A percentile compares a stretch with the other conserved stretches of the same genome.
These are phyloP conservation scores for Drosophila nigricruria DNA, from an alignment of 2,888 invertebrate species.

Conservation along the genomic window DNA sequence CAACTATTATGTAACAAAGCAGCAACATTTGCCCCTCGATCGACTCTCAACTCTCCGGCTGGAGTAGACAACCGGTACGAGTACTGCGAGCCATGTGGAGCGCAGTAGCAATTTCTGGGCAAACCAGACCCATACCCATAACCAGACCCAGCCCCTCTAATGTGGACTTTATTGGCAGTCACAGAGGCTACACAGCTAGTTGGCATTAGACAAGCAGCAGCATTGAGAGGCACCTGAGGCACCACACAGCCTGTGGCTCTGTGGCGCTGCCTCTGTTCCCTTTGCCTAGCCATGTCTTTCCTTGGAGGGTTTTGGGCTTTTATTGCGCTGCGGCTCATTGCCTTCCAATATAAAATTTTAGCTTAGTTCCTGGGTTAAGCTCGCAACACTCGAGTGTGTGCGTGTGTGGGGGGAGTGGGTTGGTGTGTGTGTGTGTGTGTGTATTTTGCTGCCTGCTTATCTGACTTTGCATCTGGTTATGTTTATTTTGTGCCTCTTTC, in stretches of 20 bases:
- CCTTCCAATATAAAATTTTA: constrained; percentile 80
- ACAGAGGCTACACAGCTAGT: constrained; percentile 42
- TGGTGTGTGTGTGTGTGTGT: constrained; percentile 15
- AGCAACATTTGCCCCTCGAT: constrained; percentile 71
- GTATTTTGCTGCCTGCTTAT: constrained; percentile 54
- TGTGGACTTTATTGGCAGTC: constrained; percentile 64
- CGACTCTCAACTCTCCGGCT: constrained; percentile 37
- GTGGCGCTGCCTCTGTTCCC: constrained; percentile 14
- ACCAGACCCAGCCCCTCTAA: constrained; percentile 1
- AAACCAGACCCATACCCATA: background rate
- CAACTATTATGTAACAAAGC: constrained; percentile 79
- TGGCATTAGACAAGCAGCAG: constrained; percentile 43
- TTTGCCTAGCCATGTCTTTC: constrained; percentile 40
- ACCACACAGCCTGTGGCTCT: constrained; percentile 13
- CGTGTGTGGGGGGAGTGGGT: background rate
- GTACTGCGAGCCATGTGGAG: constrained; percentile 24
- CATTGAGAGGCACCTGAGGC: constrained; percentile 38
- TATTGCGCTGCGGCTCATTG: constrained; percentile 76
- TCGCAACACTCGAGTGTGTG: constrained; percentile 25
- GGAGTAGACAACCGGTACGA: constrained; percentile 13
- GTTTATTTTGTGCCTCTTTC: constrained; percentile 68
- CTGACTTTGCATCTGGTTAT: constrained; percentile 72
- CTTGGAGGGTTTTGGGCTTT: constrained; percentile 67
- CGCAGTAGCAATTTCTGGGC: constrained; percentile 12
- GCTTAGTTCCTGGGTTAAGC: constrained; percentile 72